Base-by-base conservation (phyloP, 1,140 invertebrate genomes). In the Drosophila subobscura region DNA sequence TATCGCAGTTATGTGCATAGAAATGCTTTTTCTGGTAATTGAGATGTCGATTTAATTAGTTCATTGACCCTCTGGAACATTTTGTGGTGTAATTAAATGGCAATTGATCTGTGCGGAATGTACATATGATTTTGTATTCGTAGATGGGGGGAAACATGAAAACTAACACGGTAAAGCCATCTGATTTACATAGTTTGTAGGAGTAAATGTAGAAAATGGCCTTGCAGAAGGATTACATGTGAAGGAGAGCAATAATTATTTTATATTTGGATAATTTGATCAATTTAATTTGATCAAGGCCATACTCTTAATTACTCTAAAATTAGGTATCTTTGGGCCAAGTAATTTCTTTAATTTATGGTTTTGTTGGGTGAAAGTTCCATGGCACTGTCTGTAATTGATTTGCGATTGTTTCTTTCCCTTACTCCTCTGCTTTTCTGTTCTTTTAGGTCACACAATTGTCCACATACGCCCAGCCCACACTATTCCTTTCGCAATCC, bases 31-130 rank as follows among this genome's bases (percentile, higher is more conserved):
- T 25, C 16, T 33, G 50, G 8, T 20, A 68, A 46, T 44, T 40
- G 63, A 55, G 55, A 56, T 20, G 65, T 68, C 67, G 42, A 68
- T 68, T 68, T 56, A 56, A 68, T 42, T 56, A 51, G 50, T 68
- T 68, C 64, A 55, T 6, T 68, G 49, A 67, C 65, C 29, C 14
- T 46, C 40, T 33, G 46, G 42, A 25, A 33, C 22, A 23, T 16
- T 47, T 66, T 66, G 29, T 46, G 20, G 8, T 23, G 29, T 54
- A 40, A 52, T 55, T 27, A 25, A 14, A 41, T 40, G 41, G 23
- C 16, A 40, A 37, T 55, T 29, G 29, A 25, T 33, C 3, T 5
- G 8, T n/a, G 49, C 14, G 45, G 7, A 47, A 67, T 66, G 25
- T 66, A 16, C 42, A 25, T 58, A 60, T 46, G 27, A 20, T 37